These are phyloP conservation scores for Diuraphis noxia DNA, from an alignment of 1,140 invertebrate genomes.

Conservation along the genomic window DNA sequence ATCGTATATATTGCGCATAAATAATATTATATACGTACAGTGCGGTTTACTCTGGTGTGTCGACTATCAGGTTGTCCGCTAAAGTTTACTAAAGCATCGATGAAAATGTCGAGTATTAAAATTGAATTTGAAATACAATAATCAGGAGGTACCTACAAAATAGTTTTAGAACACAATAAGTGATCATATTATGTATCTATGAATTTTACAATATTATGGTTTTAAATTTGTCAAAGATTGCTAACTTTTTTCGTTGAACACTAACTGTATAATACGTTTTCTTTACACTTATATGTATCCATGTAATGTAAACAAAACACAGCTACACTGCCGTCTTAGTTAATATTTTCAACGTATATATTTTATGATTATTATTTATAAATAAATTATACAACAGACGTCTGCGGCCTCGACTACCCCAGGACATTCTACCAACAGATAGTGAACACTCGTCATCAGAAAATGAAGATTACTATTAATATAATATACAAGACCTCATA, in stretches of 20 bases:
- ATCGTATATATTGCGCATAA: background rate
- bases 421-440: too few species aligned
- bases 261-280: background rate
- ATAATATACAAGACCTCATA: too few species aligned
- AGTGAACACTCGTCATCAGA: too few species aligned
- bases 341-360: too few species aligned
- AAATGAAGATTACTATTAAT: too few species aligned
- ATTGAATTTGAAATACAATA: background rate
- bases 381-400: too few species aligned
- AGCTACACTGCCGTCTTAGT: too few species aligned
- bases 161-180: background rate
- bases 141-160: background rate
- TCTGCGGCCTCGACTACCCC: too few species aligned
- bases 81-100: background rate
- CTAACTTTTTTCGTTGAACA: background rate
- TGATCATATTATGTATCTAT: too few species aligned
- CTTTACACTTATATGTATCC: too few species aligned
- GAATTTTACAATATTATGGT: background rate
- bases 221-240: background rate
- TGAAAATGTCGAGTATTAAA: background rate
- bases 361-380: too few species aligned
- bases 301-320: too few species aligned
- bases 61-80: background rate
- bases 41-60: background rate
- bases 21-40: background rate